Evolutionary conservation across 2,888 invertebrate genomes (phyloP), one percentile per base, ranked within the genome.

Genomic region (Catocala sponsa): DNA sequence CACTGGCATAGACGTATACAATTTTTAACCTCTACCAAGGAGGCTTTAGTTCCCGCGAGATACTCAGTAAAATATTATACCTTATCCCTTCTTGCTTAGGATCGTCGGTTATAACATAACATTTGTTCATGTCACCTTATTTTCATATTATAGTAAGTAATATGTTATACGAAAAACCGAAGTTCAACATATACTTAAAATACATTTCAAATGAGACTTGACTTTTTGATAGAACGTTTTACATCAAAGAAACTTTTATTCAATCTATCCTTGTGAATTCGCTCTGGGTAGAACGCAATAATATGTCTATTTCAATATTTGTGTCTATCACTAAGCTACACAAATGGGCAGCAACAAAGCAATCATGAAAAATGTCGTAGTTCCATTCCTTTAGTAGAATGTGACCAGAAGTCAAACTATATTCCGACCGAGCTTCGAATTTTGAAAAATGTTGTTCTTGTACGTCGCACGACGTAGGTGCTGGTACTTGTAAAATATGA

Each of bases 401-500:
- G 49, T n/a, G 5, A 49, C 35, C 50, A 50, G 38, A 38, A 48
- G 48, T 25, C 25, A 47, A n/a, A 33, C 6, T 11, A 11, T 13
- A 13, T 13, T 9, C 0, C 33, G 25, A 2, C 15, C 50, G 33
- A 13, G 35, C 35, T 12, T 50, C 35, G 50, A 50, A 50, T 50
- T 35, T 33, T 50, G 35, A 50, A 50, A 35, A 12, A 49, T 33
- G 10, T 25, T n/a, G 12, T 38, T 38, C 35, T 6, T 12, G 6
- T 50, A 35, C 35, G 41, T 52, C n/a, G 42, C 12, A 33, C 46
- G 15, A 44, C n/a, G 43, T 25, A 25, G 25, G 25, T 25, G 2
- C 25, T 25, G 25, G 25, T 44, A n/a, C 46, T 46, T 52, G 12
- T 32, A 52, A 52, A 52, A 46, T 58, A 52, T 58, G 32, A 58